Percentiles rank a stretch among this genome's conserved stretches.
Evolutionary conservation across 92 coral and sea anemone species (phyloP).

Genomic region (Umimayanthus kanabou): DNA sequence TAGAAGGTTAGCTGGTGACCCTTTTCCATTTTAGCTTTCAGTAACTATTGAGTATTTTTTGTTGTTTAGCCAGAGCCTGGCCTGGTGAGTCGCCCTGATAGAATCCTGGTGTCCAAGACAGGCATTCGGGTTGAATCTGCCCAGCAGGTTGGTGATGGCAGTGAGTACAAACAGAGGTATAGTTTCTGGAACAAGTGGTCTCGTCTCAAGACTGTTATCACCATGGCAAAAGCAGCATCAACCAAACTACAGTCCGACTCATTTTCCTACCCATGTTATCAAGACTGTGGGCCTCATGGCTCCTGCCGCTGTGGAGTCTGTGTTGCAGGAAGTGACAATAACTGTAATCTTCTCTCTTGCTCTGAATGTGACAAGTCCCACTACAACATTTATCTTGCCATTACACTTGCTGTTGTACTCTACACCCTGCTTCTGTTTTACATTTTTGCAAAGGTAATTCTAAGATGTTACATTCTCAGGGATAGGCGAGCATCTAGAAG

Average conservation of each 20-base stretch:
- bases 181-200: conserved; percentile 76
- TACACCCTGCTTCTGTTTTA: conserved; percentile 54
- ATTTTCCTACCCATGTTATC: conserved; percentile 76
- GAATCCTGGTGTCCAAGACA: conserved; percentile 76
- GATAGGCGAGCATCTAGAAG: conserved; percentile 50
- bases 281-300: conserved; percentile 99
- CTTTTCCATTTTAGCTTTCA: neutral
- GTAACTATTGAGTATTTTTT: neutral
- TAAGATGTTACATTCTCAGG: conserved; percentile 38
- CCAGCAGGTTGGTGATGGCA: conserved; percentile 73
- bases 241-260: conserved; percentile 40
- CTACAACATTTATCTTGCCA: conserved; percentile 49
- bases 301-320: conserved; percentile 99
- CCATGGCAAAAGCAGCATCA: conserved; percentile 61
- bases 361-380: conserved; percentile 84
- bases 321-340: conserved; percentile 79
- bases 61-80: conserved; percentile 90
- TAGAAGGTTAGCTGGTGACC: neutral
- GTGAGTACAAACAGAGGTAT: conserved; percentile 70
- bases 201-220: conserved; percentile 67
- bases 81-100: conserved; percentile 87
- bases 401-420: conserved; percentile 4
- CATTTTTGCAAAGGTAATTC: conserved; percentile 49
- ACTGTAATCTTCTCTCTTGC: conserved; percentile 80
- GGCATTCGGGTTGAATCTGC: conserved; percentile 73